Evolutionary conservation across 2,113 vertebrate species (phyloP).

Genomic region (Ailurus styani): DNA sequence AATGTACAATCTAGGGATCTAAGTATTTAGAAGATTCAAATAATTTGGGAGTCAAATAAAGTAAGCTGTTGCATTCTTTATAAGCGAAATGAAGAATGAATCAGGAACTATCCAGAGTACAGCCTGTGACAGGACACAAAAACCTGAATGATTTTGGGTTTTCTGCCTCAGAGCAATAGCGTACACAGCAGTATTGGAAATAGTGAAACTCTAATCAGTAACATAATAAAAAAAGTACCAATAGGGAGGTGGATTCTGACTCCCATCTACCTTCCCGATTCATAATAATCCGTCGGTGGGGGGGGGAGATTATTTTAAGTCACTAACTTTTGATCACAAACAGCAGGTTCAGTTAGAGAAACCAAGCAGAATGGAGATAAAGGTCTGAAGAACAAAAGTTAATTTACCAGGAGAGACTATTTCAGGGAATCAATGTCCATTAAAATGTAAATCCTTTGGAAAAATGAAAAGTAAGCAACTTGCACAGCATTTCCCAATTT

Average conservation of each 20-base stretch:
- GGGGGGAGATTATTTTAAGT: background rate
- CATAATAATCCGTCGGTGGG: background rate
- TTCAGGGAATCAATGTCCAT: background rate
- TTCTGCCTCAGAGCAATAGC: background rate
- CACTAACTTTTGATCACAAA: conserved; percentile 1
- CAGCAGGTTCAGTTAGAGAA: background rate
- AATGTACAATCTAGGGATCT: background rate
- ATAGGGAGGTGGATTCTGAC: background rate
- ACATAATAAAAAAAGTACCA: background rate
- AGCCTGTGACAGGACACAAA: background rate
- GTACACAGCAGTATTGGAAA: background rate
- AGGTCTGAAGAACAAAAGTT: background rate
- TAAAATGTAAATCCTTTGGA: background rate
- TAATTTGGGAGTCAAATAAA: background rate
- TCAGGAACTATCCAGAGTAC: background rate
- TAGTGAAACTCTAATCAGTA: background rate
- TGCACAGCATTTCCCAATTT: background rate
- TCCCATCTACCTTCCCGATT: background rate
- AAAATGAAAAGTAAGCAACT: background rate
- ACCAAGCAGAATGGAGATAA: background rate
- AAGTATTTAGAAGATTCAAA: background rate
- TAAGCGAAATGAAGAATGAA: background rate
- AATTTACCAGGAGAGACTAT: background rate
- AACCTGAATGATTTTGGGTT: background rate
- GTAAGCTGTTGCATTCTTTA: background rate